Evolutionary conservation across 1,140 invertebrate genomes (phyloP), one percentile per base, ranked within the genome.

Genomic region (Phocides pigmalion): DNA sequence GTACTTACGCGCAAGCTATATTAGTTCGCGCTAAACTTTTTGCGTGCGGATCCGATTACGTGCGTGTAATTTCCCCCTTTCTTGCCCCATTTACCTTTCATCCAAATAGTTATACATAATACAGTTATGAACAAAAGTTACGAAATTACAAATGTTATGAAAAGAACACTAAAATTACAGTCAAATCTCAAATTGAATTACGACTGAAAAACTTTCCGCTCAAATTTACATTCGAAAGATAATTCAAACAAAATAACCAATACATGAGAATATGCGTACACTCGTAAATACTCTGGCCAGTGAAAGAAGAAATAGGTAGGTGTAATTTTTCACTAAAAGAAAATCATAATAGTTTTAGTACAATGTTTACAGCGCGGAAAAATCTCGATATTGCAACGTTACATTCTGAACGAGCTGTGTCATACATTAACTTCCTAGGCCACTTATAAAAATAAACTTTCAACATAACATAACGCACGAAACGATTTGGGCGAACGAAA

Each of bases 381-480:
- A 69, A 58, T 77, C 66, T 77, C 44, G 53, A 76, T 47, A 71
- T 65, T 76, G 76, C 72, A 82, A 62, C 63, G 37, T 59, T 50
- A 79, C 71, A 71, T 76, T 80, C 70, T 76, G 68, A 66, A 71
- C 71, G 42, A 59, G 62, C 62, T 58, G 70, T 74, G 73, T 73
- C 72, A 68, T 79, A 74, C 76, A 79, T 79, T 69, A 70, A 82
- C 81, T 84, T 81, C 82, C 81, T 85, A 78, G 79, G 74, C 82
- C 81, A 88, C 83, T 86, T 88, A 82, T 83, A 82, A 87, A 89
- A 89, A 89, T 87, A 89, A 84, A 86, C 79, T 67, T 50, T 65
- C 68, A 62, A 66, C 66, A 72, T 69, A 62, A 66, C 66, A 71
- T 68, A 72, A 73, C 62, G 63, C 77, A 74, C 70, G 72, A 82